Conservation (phyloP, 2,888 invertebrate species). For the Ephialtes manifestator region DNA sequence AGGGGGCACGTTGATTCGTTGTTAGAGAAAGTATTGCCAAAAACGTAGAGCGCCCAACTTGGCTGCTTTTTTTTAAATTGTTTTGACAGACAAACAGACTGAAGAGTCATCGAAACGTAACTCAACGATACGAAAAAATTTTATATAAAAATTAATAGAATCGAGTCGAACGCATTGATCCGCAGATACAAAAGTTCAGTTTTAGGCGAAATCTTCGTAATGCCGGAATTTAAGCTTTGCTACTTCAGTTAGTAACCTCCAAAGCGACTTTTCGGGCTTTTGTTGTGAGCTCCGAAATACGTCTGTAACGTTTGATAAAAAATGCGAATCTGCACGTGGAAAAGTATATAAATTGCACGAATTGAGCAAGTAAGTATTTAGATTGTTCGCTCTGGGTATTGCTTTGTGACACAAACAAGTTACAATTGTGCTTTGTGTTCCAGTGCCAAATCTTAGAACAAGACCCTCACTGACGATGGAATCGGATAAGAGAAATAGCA, state of each 20-base stretch:
- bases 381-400: background rate
- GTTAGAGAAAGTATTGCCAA: background rate
- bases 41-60: background rate
- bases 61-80: background rate
- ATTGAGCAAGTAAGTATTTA: background rate
- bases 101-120: background rate
- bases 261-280: background rate
- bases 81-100: background rate
- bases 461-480: slow-evolving; percentile 38
- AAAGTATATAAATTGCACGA: background rate
- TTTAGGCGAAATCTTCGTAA: background rate
- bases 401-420: background rate
- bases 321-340: background rate
- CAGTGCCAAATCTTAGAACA: slow-evolving; percentile 11
- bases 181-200: background rate
- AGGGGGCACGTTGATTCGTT: background rate
- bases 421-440: background rate
- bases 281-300: background rate
- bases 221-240: background rate
- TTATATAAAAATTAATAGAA: background rate
- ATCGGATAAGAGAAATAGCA: slow-evolving; percentile 35
- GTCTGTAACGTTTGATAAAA: background rate
- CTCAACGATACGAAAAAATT: background rate
- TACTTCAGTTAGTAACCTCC: background rate
- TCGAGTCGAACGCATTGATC: background rate